Evolutionary conservation across 2,113 vertebrate genomes (phyloP).

Genomic region (Oncorhynchus clarkii): DNA sequence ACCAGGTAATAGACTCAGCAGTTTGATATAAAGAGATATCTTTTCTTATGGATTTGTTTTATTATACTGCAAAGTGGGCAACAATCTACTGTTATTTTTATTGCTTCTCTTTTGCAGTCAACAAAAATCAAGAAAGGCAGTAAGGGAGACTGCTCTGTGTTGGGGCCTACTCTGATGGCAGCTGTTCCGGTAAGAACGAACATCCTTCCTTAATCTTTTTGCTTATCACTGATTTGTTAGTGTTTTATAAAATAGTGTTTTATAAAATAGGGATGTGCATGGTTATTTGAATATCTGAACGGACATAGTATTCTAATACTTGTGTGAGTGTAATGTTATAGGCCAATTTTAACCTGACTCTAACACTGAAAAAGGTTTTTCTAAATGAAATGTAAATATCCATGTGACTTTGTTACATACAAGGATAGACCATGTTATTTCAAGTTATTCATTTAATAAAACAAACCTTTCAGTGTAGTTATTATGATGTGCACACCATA

Average conservation of each 20-base stretch:
- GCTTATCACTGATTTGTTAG: neutral
- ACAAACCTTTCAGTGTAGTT: too few relatives aligned
- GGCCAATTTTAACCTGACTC: too few relatives aligned
- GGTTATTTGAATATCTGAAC: neutral
- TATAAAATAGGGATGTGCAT: neutral
- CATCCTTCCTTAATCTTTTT: neutral
- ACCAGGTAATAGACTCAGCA: constrained; percentile 80
- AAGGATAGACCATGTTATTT: too few relatives aligned
- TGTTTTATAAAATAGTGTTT: neutral
- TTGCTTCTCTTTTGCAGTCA: constrained; percentile 71
- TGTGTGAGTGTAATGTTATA: too few relatives aligned
- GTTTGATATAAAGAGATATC: neutral
- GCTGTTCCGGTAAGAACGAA: constrained; percentile 87
- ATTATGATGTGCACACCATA: too few relatives aligned
- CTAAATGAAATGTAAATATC: too few relatives aligned
- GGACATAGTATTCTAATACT: too few relatives aligned
- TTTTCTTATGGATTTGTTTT: neutral
- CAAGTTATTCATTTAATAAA: too few relatives aligned
- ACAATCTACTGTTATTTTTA: neutral
- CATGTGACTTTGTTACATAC: too few relatives aligned
- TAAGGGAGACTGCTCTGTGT: constrained; percentile 87
- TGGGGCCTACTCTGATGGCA: constrained; percentile 92
- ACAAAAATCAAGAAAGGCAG: constrained; percentile 98
- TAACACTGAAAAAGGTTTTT: too few relatives aligned
- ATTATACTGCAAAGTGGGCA: neutral